Evolutionary conservation across 2,888 invertebrate species (phyloP), one percentile per base, ranked within the genome.

Genomic region (Drepanosiphum platanoidis): DNA sequence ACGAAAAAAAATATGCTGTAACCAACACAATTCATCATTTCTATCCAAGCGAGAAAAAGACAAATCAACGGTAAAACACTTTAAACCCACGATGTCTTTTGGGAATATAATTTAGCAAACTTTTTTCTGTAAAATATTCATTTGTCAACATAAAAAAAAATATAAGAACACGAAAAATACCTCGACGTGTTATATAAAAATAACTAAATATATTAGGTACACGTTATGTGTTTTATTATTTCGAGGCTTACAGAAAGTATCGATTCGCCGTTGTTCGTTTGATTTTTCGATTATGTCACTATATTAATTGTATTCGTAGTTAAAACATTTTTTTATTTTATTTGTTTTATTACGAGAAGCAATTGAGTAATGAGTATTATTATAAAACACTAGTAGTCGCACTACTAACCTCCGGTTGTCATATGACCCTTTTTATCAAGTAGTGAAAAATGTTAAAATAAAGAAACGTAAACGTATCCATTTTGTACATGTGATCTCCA

Each of bases 21-120:
- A 2, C 74, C 46, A 34, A 83, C 74, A 83, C 71, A 72, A 83
- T 83, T 75, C 83, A 83, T 83, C 83, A 83, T 83, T 75, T 75
- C 22, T 52, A 46, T 18, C 32, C 64, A 27, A 27, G 46, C 66
- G 42, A 64, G 46, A 75, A 83, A 74, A 75, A 64, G 34, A 83
- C 64, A 66, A 83, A 83, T 75, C 83, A 83, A 75, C 83, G 83
- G 66, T 75, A 83, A 83, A 83, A 83, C 75, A 75, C 66, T 83
- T 83, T 74, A 83, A 75, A 36, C 66, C 52, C 52, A 36, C 46
- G 30, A 74, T 66, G 36, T 83, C 75, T 83, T 75, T 75, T 30
- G 83, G 75, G 75, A 83, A 83, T 83, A 74, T 52, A 42, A 68
- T 83, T 83, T 68, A 52, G 52, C 13, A 36, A 75, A 64, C 39